Evolutionary conservation across 1,140 invertebrate genomes (phyloP), one percentile per base, ranked within the genome.

Genomic region (Atopsyche davidsoni): DNA sequence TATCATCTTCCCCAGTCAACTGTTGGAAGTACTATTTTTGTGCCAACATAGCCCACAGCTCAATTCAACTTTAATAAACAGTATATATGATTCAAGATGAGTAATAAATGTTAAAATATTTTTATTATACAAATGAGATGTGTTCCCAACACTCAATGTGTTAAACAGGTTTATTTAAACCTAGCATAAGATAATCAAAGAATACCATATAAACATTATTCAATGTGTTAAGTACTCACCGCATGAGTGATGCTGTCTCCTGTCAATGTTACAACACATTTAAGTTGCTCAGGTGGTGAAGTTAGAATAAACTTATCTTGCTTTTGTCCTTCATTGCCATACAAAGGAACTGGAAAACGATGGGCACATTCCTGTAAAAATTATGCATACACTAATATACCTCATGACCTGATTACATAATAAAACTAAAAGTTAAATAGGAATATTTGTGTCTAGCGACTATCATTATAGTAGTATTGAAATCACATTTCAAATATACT

Each of bases 231-330:
- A n/a, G n/a, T n/a, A n/a, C 76, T 79, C 79, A 92, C 89, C 47
- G 91, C 90, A 77, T 90, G 84, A 53, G 87, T 89, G 57, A 96
- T 94, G 64, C 88, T 89, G 66, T 95, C 91, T 35, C 91, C 92
- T 34, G 86, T 87, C 23, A 96, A 70, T 16, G 88, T 92, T 13
- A 92, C 83, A 47, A 91, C 80, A 69, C 89, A 92, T 77, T 93
- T 94, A n/a, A 94, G 72, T 65, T 91, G 86, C 66, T 94, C 89
- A 47, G 86, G 83, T 23, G 87, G 79, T 40, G 86, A 86, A 47
- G 83, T 83, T 59, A 95, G 76, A 49, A 91, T 81, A 66, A 89
- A 93, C 75, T 92, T 92, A 64, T 95, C 89, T 62, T 87, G 85
- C 69, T 92, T 92, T 57, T 84, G 81, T 40, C 86, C 85, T 64